Percentiles rank a stretch among this genome's conserved stretches.
phyloP scores from a whole-genome alignment of 2,888 invertebrate genomes.

The Agonopterix alstromeriana region DNA sequence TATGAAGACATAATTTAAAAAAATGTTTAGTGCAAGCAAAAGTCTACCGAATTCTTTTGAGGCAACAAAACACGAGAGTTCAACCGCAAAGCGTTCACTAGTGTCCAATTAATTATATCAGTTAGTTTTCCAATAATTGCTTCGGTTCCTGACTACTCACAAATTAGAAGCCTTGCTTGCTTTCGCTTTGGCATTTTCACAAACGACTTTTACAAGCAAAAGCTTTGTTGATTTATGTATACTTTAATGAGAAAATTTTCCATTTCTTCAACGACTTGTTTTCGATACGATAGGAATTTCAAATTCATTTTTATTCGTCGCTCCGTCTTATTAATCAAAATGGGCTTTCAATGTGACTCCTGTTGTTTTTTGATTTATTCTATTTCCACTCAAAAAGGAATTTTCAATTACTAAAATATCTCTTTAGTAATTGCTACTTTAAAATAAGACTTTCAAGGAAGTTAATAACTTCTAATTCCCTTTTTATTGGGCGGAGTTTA shows the following conservation, averaged over 20 bases:
- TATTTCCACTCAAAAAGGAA: too few relatives aligned
- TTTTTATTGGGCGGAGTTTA: constrained; percentile 18
- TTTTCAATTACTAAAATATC: background rate
- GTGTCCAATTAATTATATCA: constrained; percentile 44
- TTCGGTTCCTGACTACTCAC: constrained; percentile 30
- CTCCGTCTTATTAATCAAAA: background rate
- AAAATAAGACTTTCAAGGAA: constrained; percentile 12
- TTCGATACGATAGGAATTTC: background rate
- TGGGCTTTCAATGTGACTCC: background rate
- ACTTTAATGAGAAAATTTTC: constrained; percentile 26
- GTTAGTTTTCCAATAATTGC: constrained; percentile 52
- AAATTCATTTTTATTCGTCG: background rate
- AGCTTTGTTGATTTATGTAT: constrained; percentile 29
- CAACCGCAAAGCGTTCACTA: constrained; percentile 25
- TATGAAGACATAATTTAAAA: too few relatives aligned
- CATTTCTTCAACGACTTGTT: constrained; percentile 16
- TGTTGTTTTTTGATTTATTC: too few relatives aligned
- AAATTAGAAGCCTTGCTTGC: constrained; percentile 16
- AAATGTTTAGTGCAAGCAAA: constrained; percentile 16
- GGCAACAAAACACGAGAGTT: constrained; percentile 9
- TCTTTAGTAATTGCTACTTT: constrained; percentile 6
- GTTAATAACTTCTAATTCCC: constrained; percentile 25
- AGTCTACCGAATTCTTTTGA: constrained; percentile 15
- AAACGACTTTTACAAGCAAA: constrained; percentile 19
- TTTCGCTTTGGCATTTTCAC: constrained; percentile 25